phyloP scores from a whole-genome alignment of 2,888 invertebrate genomes.

The Tetramorium bicarinatum region DNA sequence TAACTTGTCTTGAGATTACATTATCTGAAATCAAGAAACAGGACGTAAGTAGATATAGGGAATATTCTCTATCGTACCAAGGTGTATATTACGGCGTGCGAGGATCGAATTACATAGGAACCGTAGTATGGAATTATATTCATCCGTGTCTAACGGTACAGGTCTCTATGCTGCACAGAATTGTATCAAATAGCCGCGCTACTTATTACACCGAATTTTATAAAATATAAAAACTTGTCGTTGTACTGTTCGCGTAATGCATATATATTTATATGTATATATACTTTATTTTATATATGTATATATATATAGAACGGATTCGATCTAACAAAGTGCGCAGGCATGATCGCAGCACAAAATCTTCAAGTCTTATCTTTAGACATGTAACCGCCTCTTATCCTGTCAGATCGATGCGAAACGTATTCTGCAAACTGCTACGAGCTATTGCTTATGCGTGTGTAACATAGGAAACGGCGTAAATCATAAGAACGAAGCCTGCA shows the following conservation, averaged over 20 bases:
- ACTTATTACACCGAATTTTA: conserved; percentile 70
- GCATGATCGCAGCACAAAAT: conserved; percentile 33
- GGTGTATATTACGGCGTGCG: conserved; percentile 19
- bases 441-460: conserved; percentile 49
- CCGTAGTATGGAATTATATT: conserved; percentile 55
- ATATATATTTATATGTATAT: conserved; percentile 59
- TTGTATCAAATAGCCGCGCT: conserved; percentile 67
- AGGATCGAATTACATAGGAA: conserved; percentile 33
- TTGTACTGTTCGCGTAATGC: conserved; percentile 73
- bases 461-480: conserved; percentile 56
- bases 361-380: conserved; percentile 48
- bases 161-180: conserved; percentile 64
- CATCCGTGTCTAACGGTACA: conserved; percentile 44
- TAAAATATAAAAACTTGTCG: conserved; percentile 78
- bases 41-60: conserved; percentile 1
- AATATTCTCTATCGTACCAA: conserved; percentile 19
- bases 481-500: conserved; percentile 56
- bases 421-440: conserved; percentile 56
- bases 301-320: conserved; percentile 59
- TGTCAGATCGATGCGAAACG: conserved; percentile 63
- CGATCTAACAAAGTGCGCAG: conserved; percentile 66
- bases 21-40: too few relatives aligned
- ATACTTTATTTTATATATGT: conserved; percentile 38
- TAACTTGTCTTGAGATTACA: too few relatives aligned
- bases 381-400: conserved; percentile 46